Conservation (phyloP, 2,888 invertebrate species). For the Spicauda simplicius region DNA sequence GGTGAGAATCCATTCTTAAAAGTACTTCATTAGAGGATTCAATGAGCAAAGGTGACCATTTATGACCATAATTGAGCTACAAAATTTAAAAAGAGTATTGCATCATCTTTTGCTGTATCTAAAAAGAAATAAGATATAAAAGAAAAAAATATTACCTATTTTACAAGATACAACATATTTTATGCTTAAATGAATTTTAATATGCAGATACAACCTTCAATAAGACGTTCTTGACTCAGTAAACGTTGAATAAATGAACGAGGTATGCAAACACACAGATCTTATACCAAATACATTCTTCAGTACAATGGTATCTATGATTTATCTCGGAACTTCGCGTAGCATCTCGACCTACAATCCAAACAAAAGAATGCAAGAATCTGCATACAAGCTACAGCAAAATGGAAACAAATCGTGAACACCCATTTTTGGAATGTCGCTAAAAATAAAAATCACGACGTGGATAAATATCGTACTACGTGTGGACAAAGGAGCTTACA, state of each 20-base stretch:
- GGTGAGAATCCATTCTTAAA: too few species aligned
- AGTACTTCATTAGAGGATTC: too few species aligned
- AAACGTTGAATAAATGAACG: background rate
- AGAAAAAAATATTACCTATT: too few species aligned
- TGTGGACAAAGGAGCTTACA: slow-evolving; percentile 27
- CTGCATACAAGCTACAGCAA: slow-evolving; percentile 16
- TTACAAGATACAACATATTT: too few species aligned
- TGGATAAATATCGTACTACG: slow-evolving; percentile 21
- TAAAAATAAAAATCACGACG: slow-evolving; percentile 29
- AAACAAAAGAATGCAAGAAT: slow-evolving; percentile 15
- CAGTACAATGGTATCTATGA: slow-evolving; percentile 9
- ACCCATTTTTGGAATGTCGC: slow-evolving; percentile 16
- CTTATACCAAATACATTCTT: slow-evolving; percentile 6
- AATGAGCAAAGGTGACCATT: too few species aligned
- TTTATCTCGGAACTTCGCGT: slow-evolving; percentile 1
- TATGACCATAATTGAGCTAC: too few species aligned
- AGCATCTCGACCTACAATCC: slow-evolving; percentile 20
- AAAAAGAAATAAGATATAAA: too few species aligned
- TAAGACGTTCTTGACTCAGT: background rate
- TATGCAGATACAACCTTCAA: background rate
- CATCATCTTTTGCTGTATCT: too few species aligned
- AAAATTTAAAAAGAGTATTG: too few species aligned
- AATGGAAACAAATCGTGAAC: slow-evolving; percentile 21
- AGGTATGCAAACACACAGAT: background rate
- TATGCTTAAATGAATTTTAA: too few species aligned